Percentiles rank a stretch among this genome's conserved stretches.
Evolutionary conservation across 2,113 vertebrate genomes (phyloP).

Genomic region (Cnemophilus loriae): DNA sequence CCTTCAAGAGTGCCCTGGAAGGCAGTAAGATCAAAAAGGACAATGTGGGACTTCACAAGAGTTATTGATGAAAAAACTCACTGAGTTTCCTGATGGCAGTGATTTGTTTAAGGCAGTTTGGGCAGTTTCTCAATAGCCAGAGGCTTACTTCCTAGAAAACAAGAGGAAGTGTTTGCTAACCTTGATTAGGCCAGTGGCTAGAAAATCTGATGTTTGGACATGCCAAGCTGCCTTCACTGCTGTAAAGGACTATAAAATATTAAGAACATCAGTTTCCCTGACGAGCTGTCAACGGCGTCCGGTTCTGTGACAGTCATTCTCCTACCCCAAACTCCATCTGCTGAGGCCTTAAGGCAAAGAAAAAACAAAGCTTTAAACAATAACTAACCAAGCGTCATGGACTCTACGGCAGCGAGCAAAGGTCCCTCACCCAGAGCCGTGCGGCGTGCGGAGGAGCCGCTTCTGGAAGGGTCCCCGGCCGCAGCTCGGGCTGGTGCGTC

Average conservation of each 20-base stretch:
- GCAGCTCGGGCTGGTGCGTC: neutral
- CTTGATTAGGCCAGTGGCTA: neutral
- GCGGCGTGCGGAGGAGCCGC: no score
- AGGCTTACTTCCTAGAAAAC: neutral
- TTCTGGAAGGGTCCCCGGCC: neutral
- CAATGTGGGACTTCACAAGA: neutral
- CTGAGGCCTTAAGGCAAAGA: neutral
- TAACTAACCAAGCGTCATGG: neutral
- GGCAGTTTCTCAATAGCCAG: neutral
- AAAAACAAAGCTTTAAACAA: neutral
- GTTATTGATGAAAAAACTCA: neutral
- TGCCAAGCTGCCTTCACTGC: neutral
- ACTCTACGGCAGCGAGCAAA: neutral
- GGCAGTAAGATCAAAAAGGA: neutral
- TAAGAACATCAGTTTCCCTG: neutral
- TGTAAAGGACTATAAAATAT: neutral
- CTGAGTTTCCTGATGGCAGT: neutral
- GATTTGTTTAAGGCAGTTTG: neutral
- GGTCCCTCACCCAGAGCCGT: neutral
- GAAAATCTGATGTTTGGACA: neutral
- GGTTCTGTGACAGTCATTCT: neutral
- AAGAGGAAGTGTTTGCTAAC: neutral
- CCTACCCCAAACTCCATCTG: neutral
- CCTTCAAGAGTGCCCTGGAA: neutral
- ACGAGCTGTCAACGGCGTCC: neutral